Evolutionary conservation across 2,888 invertebrate genomes (phyloP).

Genomic region (Amiota mariae): DNA sequence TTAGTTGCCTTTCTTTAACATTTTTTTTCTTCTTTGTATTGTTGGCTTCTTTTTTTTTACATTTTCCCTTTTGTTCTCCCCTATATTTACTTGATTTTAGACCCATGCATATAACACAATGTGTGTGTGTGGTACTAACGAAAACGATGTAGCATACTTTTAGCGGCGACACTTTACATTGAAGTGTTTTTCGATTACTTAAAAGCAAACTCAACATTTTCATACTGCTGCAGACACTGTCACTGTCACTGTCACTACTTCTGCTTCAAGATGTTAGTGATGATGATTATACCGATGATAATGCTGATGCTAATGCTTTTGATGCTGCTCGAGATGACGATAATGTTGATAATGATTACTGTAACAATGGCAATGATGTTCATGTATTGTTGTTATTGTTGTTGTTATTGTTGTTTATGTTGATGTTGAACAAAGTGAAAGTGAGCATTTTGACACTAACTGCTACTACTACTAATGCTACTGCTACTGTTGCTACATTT

Average conservation of each 20-base stretch:
- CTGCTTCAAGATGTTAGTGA: background rate
- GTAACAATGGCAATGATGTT: background rate
- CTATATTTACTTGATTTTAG: slow-evolving; percentile 5
- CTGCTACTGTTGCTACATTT: background rate
- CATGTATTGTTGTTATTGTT: background rate
- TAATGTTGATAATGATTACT: background rate
- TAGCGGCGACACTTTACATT: slow-evolving; percentile 45
- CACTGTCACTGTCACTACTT: background rate
- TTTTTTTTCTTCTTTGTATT: slow-evolving; percentile 18
- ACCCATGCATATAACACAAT: too few species aligned
- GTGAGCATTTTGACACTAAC: slow-evolving; percentile 47
- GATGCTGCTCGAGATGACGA: too few species aligned
- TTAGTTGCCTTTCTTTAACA: slow-evolving; percentile 58
- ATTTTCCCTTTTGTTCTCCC: background rate
- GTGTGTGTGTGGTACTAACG: background rate
- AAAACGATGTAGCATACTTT: slow-evolving; percentile 50
- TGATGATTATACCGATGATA: background rate
- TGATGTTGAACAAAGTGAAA: slow-evolving; percentile 43
- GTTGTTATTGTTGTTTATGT: background rate
- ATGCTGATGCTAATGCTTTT: background rate
- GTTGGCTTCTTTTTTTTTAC: slow-evolving; percentile 22
- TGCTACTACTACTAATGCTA: background rate
- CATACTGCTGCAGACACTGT: slow-evolving; percentile 13
- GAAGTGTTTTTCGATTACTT: slow-evolving; percentile 69
- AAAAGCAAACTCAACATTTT: slow-evolving; percentile 62